phyloP scores from a whole-genome alignment of 2,888 invertebrate genomes.

The Morpho deidamia region DNA sequence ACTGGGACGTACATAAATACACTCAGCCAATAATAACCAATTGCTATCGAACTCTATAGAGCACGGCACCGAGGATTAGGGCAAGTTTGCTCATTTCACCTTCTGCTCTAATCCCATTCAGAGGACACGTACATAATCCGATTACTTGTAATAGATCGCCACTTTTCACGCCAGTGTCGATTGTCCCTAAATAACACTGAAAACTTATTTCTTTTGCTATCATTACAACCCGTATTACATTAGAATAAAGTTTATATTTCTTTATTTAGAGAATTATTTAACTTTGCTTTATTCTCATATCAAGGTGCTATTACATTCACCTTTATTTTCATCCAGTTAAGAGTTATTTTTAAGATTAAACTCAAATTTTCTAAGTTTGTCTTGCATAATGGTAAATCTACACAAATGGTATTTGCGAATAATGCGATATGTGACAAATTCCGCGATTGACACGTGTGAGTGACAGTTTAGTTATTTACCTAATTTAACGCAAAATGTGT shows the following conservation, averaged over 20 bases:
- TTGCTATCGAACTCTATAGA: not conserved
- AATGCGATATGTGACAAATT: constrained; percentile 3
- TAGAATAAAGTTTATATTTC: not conserved
- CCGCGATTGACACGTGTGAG: constrained; percentile 9
- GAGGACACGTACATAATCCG: constrained; percentile 58
- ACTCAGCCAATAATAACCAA: not conserved
- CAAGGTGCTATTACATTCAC: not conserved
- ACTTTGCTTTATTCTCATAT: not conserved
- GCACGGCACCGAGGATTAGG: not conserved
- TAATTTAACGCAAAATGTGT: constrained; percentile 4
- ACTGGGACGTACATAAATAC: too few relatives aligned
- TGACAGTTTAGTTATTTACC: constrained; percentile 11
- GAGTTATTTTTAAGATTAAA: not conserved
- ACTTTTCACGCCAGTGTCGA: constrained; percentile 43
- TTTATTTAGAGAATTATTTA: not conserved
- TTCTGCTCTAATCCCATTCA: constrained; percentile 45
- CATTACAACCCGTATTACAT: not conserved
- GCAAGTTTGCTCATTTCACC: not conserved
- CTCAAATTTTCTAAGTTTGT: not conserved
- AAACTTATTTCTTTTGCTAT: not conserved
- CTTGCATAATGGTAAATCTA: constrained; percentile 7
- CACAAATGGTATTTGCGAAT: not conserved
- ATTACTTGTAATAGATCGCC: constrained; percentile 67
- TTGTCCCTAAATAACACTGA: not conserved
- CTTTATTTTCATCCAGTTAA: not conserved